phyloP scores from a whole-genome alignment of 2,797 vertebrate species.

The Muraenolepis orangiensis region DNA sequence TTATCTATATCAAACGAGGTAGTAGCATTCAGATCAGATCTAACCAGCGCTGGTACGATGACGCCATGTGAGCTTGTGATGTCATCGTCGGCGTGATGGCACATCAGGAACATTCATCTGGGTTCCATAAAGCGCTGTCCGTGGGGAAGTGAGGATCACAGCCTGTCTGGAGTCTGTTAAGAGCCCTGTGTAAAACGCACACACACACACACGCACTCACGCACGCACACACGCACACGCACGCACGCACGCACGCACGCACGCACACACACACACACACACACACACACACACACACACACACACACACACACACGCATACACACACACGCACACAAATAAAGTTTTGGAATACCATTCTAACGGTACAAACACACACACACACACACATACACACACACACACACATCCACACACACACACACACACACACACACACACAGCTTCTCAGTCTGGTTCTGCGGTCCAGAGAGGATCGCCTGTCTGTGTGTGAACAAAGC shows the following conservation, averaged over 20 bases:
- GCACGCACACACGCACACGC: no score
- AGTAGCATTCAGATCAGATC: no score
- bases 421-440: not conserved
- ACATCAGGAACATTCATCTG: conserved; percentile 53
- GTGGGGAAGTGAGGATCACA: not conserved
- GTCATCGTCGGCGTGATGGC: conserved; percentile 50
- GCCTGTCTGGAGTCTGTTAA: not conserved
- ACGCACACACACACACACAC: no score
- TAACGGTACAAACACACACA: no score
- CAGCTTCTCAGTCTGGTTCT: conserved; percentile 1
- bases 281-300: no score
- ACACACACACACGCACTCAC: no score
- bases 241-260: no score
- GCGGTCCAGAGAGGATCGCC: not conserved
- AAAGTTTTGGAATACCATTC: no score
- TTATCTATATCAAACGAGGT: no score
- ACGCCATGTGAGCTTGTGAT: conserved; percentile 41
- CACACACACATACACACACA: not conserved
- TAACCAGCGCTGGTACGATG: not conserved
- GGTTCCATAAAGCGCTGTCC: conserved; percentile 48
- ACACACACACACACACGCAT: no score
- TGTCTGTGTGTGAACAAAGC: conserved; percentile 36
- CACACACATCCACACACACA: not conserved
- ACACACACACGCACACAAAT: not conserved
- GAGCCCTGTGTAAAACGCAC: not conserved